Conservation (phyloP, 2,797 vertebrate species). For the Manis pentadactyla region DNA sequence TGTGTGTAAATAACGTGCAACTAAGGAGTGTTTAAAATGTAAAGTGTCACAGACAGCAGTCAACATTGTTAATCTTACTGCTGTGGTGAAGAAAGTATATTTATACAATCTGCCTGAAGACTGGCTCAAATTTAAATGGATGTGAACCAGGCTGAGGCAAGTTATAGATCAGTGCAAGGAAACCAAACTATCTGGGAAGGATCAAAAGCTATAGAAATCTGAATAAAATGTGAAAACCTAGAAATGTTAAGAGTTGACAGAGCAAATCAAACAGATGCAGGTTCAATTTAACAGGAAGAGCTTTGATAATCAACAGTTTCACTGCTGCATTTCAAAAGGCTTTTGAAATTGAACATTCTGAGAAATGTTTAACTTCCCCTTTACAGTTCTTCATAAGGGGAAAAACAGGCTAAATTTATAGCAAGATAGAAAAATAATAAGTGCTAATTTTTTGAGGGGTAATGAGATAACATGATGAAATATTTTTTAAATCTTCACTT, state of each 20-base stretch:
- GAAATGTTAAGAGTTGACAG: not conserved
- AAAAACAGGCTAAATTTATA: not conserved
- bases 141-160: not conserved
- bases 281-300: not conserved
- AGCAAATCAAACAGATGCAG: not conserved
- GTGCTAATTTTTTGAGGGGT: not conserved
- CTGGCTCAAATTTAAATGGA: not conserved
- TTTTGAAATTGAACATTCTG: not conserved
- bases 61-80: not conserved
- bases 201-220: not conserved
- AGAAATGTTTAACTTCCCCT: not conserved
- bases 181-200: not conserved
- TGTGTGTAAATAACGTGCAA: not conserved
- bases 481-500: not conserved
- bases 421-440: not conserved
- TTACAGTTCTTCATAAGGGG: not conserved
- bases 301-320: not conserved
- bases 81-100: not conserved
- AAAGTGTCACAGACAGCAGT: not conserved
- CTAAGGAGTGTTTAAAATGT: not conserved
- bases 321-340: not conserved
- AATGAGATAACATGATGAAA: not conserved
- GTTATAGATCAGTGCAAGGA: not conserved
- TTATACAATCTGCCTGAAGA: not conserved
- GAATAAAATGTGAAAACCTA: not conserved